Conservation (phyloP, 2,113 vertebrate species). For the Oreotrochilus melanogaster region DNA sequence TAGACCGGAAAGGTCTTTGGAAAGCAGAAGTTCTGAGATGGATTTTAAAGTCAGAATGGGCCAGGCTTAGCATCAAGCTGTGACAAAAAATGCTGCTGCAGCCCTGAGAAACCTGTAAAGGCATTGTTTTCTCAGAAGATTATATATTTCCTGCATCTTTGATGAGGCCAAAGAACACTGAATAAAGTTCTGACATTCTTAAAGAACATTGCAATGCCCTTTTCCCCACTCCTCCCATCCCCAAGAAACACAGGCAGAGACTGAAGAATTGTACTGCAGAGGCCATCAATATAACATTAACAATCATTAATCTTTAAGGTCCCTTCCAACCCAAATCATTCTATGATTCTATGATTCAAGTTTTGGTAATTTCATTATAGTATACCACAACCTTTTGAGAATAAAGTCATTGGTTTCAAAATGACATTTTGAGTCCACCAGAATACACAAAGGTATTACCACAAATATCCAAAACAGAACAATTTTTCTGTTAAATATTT, state of each 20-base stretch:
- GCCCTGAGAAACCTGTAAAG: not conserved
- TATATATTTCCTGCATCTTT: not conserved
- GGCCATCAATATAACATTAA: not conserved
- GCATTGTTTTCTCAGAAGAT: not conserved
- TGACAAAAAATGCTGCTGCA: not conserved
- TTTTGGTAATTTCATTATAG: not conserved
- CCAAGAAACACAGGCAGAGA: not conserved
- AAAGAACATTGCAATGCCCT: not conserved
- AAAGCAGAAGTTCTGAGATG: not conserved
- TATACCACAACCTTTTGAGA: not conserved
- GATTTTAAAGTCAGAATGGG: not conserved
- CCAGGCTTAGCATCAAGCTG: not conserved
- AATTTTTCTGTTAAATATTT: not conserved
- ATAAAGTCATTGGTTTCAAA: not conserved
- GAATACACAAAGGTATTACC: not conserved
- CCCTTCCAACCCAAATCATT: too few species aligned
- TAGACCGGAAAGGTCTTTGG: not conserved
- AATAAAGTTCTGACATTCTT: not conserved
- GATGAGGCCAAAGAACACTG: not conserved
- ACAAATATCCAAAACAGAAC: not conserved
- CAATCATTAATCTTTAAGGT: too few species aligned
- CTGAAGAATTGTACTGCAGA: not conserved
- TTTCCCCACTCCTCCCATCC: not conserved
- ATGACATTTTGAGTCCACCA: not conserved
- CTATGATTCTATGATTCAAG: not conserved